Base-by-base conservation (phyloP, 2,888 invertebrate genomes). In the Cataglyphis rosenhaueri region DNA sequence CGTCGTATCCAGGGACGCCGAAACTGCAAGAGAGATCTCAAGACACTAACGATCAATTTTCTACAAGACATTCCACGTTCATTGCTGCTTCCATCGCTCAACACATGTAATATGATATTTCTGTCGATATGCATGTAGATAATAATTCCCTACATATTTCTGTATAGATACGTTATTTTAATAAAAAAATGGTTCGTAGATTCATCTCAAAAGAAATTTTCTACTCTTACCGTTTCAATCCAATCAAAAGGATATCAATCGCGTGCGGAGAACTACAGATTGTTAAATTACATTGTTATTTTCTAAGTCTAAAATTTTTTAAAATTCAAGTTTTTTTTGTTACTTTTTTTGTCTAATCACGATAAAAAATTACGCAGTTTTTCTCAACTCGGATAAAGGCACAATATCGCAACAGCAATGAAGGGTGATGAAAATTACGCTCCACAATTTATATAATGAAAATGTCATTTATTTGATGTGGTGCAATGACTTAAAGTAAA, bases 401-500 rank as follows among this genome's bases (percentile, higher is more conserved):
- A 52, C n/a, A 25, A 12, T 3, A 15, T 32, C 15, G n/a, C n/a
- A 52, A 29, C 8, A 4, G 15, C 25, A 38, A 8, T n/a, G 44
- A 35, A 82, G 81, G 86, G 78, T 86, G 86, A 85, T 82, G 83
- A 88, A 85, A 86, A 65, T 88, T 84, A 89, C 82, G 65, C 76
- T 64, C 73, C 82, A 81, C 74, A 66, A 84, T 86, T 86, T 85
- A 88, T 94, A 94, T 95, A 94, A 95, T 95, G 95, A 95, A 95
- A 95, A 95, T 95, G 94, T 95, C 94, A 94, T 95, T 95, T 94
- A 95, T 95, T 95, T 94, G 94, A 94, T 94, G 94, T 93, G 94
- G 95, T 95, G 95, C 94, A 94, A 94, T 94, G 94, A 94, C 94
- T 94, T 94, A 94, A 94, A 94, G 92, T 94, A 94, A 79, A 94